Conservation (phyloP, 2,888 invertebrate genomes). For the Drosophila picticornis region DNA sequence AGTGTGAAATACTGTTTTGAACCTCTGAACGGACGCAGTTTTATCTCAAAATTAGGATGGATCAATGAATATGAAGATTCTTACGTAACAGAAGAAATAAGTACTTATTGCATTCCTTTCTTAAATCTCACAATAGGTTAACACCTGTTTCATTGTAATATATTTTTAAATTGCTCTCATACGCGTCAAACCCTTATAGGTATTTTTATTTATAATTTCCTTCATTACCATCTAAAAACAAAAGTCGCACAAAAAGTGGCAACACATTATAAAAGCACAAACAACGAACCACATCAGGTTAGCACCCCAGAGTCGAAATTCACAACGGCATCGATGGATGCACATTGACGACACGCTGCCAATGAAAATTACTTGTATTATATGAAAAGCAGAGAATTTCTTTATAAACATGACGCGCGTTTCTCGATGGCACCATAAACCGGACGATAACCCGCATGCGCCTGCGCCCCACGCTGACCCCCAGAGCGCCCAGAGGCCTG, state of each 20-base stretch:
- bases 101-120: not conserved
- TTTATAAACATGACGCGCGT: conserved; percentile 68
- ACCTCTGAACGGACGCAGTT: not conserved
- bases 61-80: not conserved
- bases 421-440: conserved; percentile 69
- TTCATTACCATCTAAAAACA: not conserved
- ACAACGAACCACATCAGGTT: conserved; percentile 23
- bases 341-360: conserved; percentile 59
- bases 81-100: not conserved
- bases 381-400: conserved; percentile 60
- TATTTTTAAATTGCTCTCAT: not conserved
- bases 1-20: not conserved
- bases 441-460: conserved; percentile 66
- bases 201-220: not conserved
- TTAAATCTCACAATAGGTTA: not conserved
- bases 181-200: not conserved
- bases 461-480: conserved; percentile 61
- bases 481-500: conserved; percentile 21
- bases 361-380: conserved; percentile 65
- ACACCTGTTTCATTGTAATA: not conserved
- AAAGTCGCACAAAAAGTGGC: conserved; percentile 46
- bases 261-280: conserved; percentile 61
- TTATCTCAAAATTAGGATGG: not conserved
- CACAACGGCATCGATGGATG: conserved; percentile 53
- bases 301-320: conserved; percentile 19